phyloP scores from a whole-genome alignment of 1,140 invertebrate genomes.

The Protaetia brevitarsis region DNA sequence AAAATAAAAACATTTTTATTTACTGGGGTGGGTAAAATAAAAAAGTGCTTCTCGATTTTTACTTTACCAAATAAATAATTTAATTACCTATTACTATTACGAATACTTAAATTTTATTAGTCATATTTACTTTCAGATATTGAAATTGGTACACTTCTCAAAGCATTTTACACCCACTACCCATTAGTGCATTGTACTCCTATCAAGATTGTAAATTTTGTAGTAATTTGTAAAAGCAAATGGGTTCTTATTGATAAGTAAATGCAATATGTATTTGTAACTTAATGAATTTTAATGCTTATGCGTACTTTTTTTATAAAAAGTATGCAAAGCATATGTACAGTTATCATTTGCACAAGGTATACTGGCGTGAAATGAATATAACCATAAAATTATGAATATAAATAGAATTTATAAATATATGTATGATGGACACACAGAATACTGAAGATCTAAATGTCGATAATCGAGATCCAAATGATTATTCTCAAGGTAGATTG shows the following conservation, averaged over 20 bases:
- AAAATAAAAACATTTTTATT: too few relatives aligned
- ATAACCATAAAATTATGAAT: constrained; percentile 11
- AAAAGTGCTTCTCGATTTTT: too few relatives aligned
- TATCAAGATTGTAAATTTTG: background rate
- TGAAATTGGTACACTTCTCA: too few relatives aligned
- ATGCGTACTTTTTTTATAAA: background rate
- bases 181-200: too few relatives aligned
- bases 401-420: constrained; percentile 11
- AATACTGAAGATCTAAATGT: constrained; percentile 1
- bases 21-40: too few relatives aligned
- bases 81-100: too few relatives aligned
- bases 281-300: background rate
- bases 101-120: too few relatives aligned
- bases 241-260: background rate
- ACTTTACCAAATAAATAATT: too few relatives aligned
- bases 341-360: background rate
- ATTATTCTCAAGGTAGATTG: constrained; percentile 19
- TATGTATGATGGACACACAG: constrained; percentile 5
- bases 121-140: too few relatives aligned
- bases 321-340: background rate
- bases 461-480: background rate
- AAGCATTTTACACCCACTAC: too few relatives aligned
- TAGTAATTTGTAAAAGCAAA: background rate
- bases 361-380: background rate
- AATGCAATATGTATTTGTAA: background rate